Evolutionary conservation across 2,888 invertebrate species (phyloP).

Genomic region (Eueremaeus valkanovi): DNA sequence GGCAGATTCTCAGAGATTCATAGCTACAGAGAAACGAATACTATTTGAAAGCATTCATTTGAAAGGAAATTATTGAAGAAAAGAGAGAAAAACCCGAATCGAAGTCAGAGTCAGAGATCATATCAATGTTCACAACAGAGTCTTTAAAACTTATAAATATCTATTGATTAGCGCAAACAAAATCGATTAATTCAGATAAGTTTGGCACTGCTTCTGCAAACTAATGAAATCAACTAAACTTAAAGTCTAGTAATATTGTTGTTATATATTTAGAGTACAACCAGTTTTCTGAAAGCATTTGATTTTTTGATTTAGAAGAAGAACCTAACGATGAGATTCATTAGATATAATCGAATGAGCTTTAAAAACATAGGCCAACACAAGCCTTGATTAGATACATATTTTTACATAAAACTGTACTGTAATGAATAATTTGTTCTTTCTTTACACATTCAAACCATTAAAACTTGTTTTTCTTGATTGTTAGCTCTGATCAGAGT

Average conservation of each 20-base stretch:
- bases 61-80: too few species aligned
- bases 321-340: conserved; percentile 5
- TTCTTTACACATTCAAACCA: conserved; percentile 10
- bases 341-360: conserved; percentile 1
- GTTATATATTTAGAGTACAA: neutral
- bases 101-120: too few species aligned
- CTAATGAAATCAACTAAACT: too few species aligned
- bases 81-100: too few species aligned
- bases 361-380: neutral
- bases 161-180: too few species aligned
- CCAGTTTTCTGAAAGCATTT: conserved; percentile 5
- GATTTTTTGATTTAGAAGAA: neutral
- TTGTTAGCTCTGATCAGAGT: neutral
- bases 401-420: conserved; percentile 18
- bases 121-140: too few species aligned
- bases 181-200: conserved; percentile 8
- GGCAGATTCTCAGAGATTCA: too few species aligned
- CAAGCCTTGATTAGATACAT: neutral
- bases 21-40: too few species aligned
- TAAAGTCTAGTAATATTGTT: neutral
- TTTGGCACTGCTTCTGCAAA: neutral
- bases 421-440: conserved; percentile 18
- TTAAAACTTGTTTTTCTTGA: conserved; percentile 25
- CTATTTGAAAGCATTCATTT: too few species aligned
- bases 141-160: neutral